A percentile compares a stretch with the other conserved stretches of the same genome.
Conservation (phyloP, 2,113 vertebrate genomes). For the Vanacampus margaritifer region DNA sequence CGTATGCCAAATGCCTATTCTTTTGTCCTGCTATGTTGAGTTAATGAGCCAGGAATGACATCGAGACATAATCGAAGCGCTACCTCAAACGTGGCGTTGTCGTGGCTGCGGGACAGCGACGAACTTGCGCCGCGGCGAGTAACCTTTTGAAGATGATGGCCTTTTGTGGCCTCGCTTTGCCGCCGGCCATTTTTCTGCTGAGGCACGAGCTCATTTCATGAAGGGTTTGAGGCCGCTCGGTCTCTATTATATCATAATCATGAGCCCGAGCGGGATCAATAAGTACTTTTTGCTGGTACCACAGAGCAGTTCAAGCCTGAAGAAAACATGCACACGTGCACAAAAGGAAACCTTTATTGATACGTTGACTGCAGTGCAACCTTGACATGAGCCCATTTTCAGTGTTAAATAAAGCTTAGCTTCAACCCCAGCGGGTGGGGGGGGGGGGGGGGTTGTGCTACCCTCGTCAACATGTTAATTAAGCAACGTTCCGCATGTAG, state of each 20-base stretch:
- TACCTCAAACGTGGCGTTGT: constrained; percentile 28
- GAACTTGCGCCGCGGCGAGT: constrained; percentile 52
- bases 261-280: constrained; percentile 41
- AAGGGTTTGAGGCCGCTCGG: constrained; percentile 52
- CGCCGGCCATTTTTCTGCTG: constrained; percentile 49
- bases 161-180: constrained; percentile 61
- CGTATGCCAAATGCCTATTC: background rate
- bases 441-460: constrained; percentile 24
- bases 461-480: constrained; percentile 71
- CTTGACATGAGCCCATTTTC: background rate
- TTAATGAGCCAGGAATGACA: constrained; percentile 41
- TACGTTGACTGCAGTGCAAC: no score
- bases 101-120: constrained; percentile 51
- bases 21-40: constrained; percentile 39
- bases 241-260: constrained; percentile 42
- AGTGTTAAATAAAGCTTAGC: background rate
- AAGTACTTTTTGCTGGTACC: constrained; percentile 23
- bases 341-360: background rate
- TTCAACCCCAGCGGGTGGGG: constrained; percentile 26
- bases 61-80: constrained; percentile 47
- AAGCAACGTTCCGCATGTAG: constrained; percentile 60
- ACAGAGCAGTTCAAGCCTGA: constrained; percentile 20
- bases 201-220: constrained; percentile 67
- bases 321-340: constrained; percentile 2
- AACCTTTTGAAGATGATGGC: constrained; percentile 68